Evolutionary conservation across 2,888 invertebrate species (phyloP), one percentile per base, ranked within the genome.

Genomic region (Nipponacmea schrenckii): DNA sequence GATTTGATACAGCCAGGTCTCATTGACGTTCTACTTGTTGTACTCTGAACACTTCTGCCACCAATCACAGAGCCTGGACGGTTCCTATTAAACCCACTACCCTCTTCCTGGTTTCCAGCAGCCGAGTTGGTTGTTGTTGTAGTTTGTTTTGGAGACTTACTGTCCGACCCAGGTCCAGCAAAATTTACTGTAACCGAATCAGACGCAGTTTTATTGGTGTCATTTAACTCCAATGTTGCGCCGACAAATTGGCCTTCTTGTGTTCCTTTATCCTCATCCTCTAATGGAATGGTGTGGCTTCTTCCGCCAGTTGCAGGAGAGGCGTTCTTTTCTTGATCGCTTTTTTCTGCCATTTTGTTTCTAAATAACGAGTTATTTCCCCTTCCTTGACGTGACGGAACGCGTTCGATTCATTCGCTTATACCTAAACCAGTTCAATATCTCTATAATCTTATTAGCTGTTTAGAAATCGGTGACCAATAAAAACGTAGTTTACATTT

Each of bases 51-150:
- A 71, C 83, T 83, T 70, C 80, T 81, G 24, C 83, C 75, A 64
- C 83, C 81, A 64, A 81, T 80, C 0, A 81, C 79, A 50, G 82
- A 82, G 31, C 84, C 84, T 8, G 84, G 84, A 1, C 84, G 80
- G 64, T 80, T 79, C 17, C 76, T 62, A 24, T 68, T 64, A 20
- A 76, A 26, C 15, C 50, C 62, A 1, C 70, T 17, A 8, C 50
- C 50, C 20, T 17, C 50, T 7, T 50, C 50, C 31, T 26, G 20
- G 24, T 44, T 39, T 46, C 10, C 50, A 31, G 14, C 31, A 20
- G 10, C 50, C 31, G 17, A 17, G 5, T 17, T 20, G n/a, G 17
- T 48, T 50, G 56, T 50, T 39, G 17, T 48, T 50, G 56, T 50
- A 50, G 26, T 8, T 56, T 3, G 31, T 50, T 20, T n/a, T n/a